Percentiles rank a stretch among this genome's conserved stretches.
These are phyloP conservation scores for Eudemis profundana DNA, from an alignment of 2,888 invertebrate genomes.

Conservation along the genomic window DNA sequence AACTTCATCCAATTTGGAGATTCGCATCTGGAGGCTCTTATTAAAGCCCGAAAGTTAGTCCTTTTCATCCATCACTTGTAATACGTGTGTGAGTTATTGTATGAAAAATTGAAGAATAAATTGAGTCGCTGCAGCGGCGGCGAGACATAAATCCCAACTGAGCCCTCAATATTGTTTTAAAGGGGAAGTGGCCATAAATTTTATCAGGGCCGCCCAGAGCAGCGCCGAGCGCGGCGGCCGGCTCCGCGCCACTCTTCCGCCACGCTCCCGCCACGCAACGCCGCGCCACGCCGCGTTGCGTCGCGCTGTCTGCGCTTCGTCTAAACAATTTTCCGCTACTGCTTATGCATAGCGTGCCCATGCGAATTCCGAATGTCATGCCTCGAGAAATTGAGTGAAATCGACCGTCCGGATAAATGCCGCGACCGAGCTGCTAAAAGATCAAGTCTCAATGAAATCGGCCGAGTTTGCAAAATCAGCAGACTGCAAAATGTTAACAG, in stretches of 20 bases:
- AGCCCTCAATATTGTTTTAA: slow-evolving; percentile 87
- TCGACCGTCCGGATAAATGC: slow-evolving; percentile 14
- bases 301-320: slow-evolving; percentile 55
- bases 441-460: background rate
- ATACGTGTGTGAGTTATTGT: slow-evolving; percentile 86
- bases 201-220: slow-evolving; percentile 82
- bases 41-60: slow-evolving; percentile 86
- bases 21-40: slow-evolving; percentile 86
- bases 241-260: slow-evolving; percentile 51
- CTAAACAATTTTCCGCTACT: slow-evolving; percentile 79
- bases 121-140: slow-evolving; percentile 85
- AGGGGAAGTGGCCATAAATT: slow-evolving; percentile 86
- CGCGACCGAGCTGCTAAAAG: background rate
- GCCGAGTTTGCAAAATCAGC: background rate
- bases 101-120: slow-evolving; percentile 86
- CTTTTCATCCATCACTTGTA: slow-evolving; percentile 86
- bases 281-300: slow-evolving; percentile 53
- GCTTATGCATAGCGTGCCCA: slow-evolving; percentile 71
- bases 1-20: slow-evolving; percentile 86
- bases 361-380: slow-evolving; percentile 55
- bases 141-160: slow-evolving; percentile 86
- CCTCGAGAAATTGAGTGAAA: slow-evolving; percentile 14
- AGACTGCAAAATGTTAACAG: background rate
- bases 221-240: slow-evolving; percentile 56
- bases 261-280: slow-evolving; percentile 49